These are phyloP conservation scores for Callosobruchus maculatus DNA, from an alignment of 2,888 invertebrate genomes.

Conservation along the genomic window DNA sequence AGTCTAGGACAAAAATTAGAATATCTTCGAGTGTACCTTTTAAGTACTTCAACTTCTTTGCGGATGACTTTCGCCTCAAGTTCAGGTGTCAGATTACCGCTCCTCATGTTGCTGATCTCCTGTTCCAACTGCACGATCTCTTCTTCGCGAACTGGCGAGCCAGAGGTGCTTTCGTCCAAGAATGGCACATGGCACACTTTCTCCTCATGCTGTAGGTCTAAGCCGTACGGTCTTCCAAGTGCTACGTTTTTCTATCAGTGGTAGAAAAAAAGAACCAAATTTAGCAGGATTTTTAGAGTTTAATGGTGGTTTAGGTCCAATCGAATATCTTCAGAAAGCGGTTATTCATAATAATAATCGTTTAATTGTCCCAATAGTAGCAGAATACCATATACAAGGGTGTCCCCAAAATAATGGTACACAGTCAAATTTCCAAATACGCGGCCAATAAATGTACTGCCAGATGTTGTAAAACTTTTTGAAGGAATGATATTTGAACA, in stretches of 20 bases:
- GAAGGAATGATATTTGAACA: too few species aligned
- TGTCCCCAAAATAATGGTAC: too few species aligned
- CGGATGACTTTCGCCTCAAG: slow-evolving; percentile 37
- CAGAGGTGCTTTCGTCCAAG: not conserved
- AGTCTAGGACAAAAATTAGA: too few species aligned
- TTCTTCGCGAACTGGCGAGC: slow-evolving; percentile 20
- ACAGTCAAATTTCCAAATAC: too few species aligned
- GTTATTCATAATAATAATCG: too few species aligned
- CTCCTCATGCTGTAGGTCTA: slow-evolving; percentile 6
- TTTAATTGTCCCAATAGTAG: too few species aligned
- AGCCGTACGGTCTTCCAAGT: slow-evolving; percentile 4
- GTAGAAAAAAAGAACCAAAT: not conserved
- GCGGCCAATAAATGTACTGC: too few species aligned
- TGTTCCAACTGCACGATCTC: slow-evolving; percentile 36
- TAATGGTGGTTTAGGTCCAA: not conserved
- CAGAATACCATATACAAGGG: too few species aligned
- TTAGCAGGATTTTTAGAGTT: not conserved
- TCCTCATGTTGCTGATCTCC: slow-evolving; percentile 35
- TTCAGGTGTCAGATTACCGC: slow-evolving; percentile 29
- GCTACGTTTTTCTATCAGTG: slow-evolving; percentile 16
- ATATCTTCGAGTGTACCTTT: slow-evolving; percentile 18
- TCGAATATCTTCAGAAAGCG: not conserved
- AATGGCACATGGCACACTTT: slow-evolving; percentile 3
- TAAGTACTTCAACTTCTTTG: slow-evolving; percentile 40
- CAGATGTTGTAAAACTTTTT: too few species aligned